These are phyloP conservation scores for Pangasius mekongensis DNA, from an alignment of 2,797 vertebrate species.

Conservation along the genomic window DNA sequence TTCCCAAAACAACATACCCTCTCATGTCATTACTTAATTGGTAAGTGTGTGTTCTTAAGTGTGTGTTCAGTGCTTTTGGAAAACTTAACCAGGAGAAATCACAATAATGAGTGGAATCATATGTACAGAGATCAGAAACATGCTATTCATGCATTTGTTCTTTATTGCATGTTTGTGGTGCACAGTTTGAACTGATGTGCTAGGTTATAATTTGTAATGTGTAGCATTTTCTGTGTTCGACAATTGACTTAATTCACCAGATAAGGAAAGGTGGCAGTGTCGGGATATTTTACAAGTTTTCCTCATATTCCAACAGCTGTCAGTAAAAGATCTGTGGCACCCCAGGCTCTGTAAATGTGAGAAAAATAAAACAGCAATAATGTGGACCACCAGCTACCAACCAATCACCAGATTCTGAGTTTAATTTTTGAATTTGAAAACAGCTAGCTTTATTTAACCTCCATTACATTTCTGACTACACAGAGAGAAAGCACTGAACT, in stretches of 20 bases:
- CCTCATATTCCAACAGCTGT: background rate
- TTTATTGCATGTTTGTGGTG: background rate
- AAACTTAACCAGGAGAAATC: background rate
- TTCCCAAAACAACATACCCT: background rate
- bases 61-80: background rate
- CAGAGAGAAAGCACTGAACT: background rate
- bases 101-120: background rate
- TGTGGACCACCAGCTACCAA: background rate
- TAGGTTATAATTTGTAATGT: background rate
- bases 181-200: background rate
- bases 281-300: background rate
- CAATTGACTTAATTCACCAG: background rate
- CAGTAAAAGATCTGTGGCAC: background rate
- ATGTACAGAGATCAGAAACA: background rate
- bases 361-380: background rate
- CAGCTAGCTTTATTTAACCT: background rate
- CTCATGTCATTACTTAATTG: background rate
- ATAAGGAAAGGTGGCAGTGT: background rate
- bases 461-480: background rate
- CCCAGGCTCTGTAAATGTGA: background rate
- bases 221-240: background rate
- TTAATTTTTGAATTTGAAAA: background rate
- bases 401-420: background rate
- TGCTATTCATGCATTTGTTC: background rate
- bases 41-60: background rate